These are phyloP conservation scores for Cephonodes hylas DNA, from an alignment of 2,888 invertebrate genomes.

Conservation along the genomic window DNA sequence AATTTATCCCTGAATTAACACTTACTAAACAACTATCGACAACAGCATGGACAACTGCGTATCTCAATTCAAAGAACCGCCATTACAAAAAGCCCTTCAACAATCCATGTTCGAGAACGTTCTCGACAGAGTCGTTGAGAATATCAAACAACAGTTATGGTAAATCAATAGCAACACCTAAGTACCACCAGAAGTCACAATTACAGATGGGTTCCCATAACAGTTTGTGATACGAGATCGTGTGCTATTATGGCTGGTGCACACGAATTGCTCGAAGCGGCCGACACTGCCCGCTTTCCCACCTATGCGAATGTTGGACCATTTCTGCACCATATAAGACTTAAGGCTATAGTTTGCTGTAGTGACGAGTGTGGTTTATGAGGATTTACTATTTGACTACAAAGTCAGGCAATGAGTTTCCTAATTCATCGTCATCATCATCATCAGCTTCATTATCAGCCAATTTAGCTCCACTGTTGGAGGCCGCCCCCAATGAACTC, in stretches of 20 bases:
- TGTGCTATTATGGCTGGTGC: constrained; percentile 51
- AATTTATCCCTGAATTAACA: too few species aligned
- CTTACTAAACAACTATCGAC: too few species aligned
- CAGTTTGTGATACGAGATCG: constrained; percentile 45
- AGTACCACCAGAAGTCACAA: constrained; percentile 52
- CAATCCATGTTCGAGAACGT: too few species aligned
- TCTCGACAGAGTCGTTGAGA: background rate
- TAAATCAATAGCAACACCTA: constrained; percentile 39
- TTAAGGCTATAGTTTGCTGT: background rate
- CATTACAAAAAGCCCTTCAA: too few species aligned
- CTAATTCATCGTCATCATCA: too few species aligned
- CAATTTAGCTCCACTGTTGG: too few species aligned
- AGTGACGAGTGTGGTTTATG: background rate
- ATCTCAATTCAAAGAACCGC: too few species aligned
- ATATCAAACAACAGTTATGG: constrained; percentile 39
- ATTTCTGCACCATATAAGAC: background rate
- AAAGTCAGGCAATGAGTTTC: too few species aligned
- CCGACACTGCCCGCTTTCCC: constrained; percentile 40
- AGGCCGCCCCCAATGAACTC: too few species aligned
- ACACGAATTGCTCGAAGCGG: constrained; percentile 67
- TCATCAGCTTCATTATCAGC: too few species aligned
- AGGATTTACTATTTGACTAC: background rate
- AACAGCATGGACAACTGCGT: too few species aligned
- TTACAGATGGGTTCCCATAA: constrained; percentile 63
- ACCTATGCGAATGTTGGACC: constrained; percentile 14